Base-by-base conservation (phyloP, 1,140 invertebrate species). In the Spodoptera frugiperda region DNA sequence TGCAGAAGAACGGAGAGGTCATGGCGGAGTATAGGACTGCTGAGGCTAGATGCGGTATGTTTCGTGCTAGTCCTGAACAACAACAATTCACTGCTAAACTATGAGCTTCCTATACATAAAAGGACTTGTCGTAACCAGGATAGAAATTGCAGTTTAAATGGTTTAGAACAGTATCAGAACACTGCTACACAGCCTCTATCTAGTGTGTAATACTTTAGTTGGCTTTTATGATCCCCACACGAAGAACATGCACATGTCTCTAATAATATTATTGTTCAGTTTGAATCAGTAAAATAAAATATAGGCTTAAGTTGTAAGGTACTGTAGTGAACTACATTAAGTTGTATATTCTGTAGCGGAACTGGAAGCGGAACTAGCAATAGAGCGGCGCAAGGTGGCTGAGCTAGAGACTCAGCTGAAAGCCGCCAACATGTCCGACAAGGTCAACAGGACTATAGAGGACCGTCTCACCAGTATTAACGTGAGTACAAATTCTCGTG, bases 341-440 rank as follows among this genome's bases (percentile, higher is more conserved):
- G 12, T 12, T n/a, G 33, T 19, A 14, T 51, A 10, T 17, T 80
- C 0, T 80, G 14, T 73, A 91, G 90, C 80, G 12, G 79, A 89
- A 2, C 61, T 92, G 21, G 33, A 76, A 11, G 57, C 82, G 2
- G 78, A 87, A 48, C 25, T 93, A 21, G 53, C 79, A 8, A 76
- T 89, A 0, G 91, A 93, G 55, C 86, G 79, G 55, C 67, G 82
- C 8, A 88, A 83, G 39, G 87, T 86, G 14, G 65, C 72, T 0
- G 90, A 91, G 17, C 73, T 91, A 44, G 84, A 91, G 51, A 83
- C 82, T 25, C 77, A 79, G 10, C n/a, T 88, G 49, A 85, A 83
- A 49, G 81, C 86, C 2, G 82, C 81, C 0, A 82, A 87, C 8
- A 65, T 87, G 25, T 84, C 87, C 0, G 72, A 51, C 4, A 54